Base-by-base conservation (phyloP, 1,140 invertebrate genomes). In the Bombyx mori region DNA sequence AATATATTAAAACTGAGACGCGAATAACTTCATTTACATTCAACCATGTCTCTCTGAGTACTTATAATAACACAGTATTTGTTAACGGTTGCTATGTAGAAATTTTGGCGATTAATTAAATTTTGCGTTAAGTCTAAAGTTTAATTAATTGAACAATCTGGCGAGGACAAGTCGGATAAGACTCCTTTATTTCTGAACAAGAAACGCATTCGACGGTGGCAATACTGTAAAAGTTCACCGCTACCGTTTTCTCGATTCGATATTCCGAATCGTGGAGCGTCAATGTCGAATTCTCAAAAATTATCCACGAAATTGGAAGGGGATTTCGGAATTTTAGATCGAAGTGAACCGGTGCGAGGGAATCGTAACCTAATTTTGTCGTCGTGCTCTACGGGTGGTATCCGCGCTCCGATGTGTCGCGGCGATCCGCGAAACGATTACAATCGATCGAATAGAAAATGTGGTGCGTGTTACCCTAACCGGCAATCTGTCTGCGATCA, bases 331-430 rank as follows among this genome's bases (percentile, higher is more conserved):
- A 77, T 80, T 80, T 82, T 68, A 73, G 66, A 77, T 69, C 63
- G 70, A 66, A 66, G 65, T 71, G 65, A 68, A 60, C 52, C 62
- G 58, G 65, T 63, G 66, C 66, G 69, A 66, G 65, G 60, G 63
- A 57, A 68, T 56, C 59, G 69, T 82, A 85, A 83, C 77, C 69
- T 82, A 79, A 85, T 85, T 82, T 82, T 75, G 71, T 74, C 12
- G 68, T 66, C 65, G 68, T 69, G 66, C 61, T 68, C 62, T 69
- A 61, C 66, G 66, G 73, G 66, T 69, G 62, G 65, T 65, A 60
- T 64, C 68, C 65, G 56, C 65, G 66, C 59, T 63, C 43, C 68
- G 65, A 63, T 62, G 63, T 69, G 70, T 68, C 66, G 68, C 70
- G 66, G 63, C 46, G 64, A 58, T 57, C 51, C 65, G 63, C 54